phyloP scores from a whole-genome alignment of 2,113 vertebrate genomes.

The Microtus oregoni region DNA sequence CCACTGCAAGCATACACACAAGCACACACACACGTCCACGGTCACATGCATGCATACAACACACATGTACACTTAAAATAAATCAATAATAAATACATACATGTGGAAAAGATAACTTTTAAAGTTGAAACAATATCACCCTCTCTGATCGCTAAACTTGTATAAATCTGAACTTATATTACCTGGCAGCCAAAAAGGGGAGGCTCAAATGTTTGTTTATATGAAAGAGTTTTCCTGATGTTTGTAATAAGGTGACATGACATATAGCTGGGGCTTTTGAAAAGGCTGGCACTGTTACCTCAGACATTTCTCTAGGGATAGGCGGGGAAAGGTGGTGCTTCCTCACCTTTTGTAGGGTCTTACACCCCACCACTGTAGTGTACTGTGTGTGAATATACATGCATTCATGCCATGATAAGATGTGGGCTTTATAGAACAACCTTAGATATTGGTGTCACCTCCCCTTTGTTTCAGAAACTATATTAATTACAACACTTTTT shows the following conservation, averaged over 20 bases:
- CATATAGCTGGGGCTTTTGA: neutral
- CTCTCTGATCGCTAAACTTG: neutral
- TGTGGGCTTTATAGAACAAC: neutral
- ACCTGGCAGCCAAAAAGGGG: neutral
- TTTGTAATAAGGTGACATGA: neutral
- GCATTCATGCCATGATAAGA: neutral
- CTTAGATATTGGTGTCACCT: neutral
- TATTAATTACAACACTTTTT: no score
- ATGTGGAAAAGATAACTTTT: neutral
- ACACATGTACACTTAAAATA: neutral
- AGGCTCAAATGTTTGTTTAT: neutral
- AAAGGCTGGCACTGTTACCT: neutral
- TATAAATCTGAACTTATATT: accelerated
- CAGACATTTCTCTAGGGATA: neutral
- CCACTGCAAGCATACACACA: neutral
- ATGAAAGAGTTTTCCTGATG: neutral
- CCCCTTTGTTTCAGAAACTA: neutral
- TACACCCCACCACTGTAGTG: no score
- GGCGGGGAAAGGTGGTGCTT: neutral
- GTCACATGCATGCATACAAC: neutral
- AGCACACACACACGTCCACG: neutral
- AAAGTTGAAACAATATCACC: neutral
- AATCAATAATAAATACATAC: neutral
- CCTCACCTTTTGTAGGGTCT: neutral
- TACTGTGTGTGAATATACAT: neutral